These are phyloP conservation scores for Sardinella longiceps DNA, from an alignment of 2,797 vertebrate species.

Conservation along the genomic window DNA sequence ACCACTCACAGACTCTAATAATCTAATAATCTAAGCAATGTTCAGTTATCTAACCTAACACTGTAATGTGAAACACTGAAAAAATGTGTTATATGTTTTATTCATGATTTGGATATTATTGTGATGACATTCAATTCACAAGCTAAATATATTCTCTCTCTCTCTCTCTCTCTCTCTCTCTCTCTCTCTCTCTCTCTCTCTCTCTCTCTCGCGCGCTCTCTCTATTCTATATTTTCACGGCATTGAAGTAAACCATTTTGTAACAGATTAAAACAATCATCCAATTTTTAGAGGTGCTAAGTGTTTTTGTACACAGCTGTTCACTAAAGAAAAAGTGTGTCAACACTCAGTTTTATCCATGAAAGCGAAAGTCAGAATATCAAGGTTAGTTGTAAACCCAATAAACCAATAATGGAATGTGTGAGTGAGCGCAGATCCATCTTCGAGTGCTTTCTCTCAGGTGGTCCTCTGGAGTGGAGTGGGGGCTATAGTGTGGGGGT, in stretches of 20 bases:
- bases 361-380: constrained; percentile 42
- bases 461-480: constrained; percentile 55
- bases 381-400: constrained; percentile 51
- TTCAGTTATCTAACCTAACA: too few species aligned
- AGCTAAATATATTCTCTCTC: too few species aligned
- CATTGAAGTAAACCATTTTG: neutral
- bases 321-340: neutral
- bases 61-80: too few species aligned
- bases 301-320: neutral
- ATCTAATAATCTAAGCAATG: too few species aligned
- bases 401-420: constrained; percentile 53
- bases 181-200: too few species aligned
- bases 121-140: neutral
- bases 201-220: too few species aligned
- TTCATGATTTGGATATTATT: neutral
- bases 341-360: neutral
- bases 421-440: constrained; percentile 43
- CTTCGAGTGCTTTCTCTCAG: constrained; percentile 52
- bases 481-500: constrained; percentile 35
- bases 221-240: too few species aligned
- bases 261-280: neutral
- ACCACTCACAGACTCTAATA: too few species aligned
- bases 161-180: too few species aligned
- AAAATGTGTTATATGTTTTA: neutral
- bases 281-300: neutral